Evolutionary conservation across 2,888 invertebrate genomes (phyloP).

Genomic region (Leptopterna dolabrata): DNA sequence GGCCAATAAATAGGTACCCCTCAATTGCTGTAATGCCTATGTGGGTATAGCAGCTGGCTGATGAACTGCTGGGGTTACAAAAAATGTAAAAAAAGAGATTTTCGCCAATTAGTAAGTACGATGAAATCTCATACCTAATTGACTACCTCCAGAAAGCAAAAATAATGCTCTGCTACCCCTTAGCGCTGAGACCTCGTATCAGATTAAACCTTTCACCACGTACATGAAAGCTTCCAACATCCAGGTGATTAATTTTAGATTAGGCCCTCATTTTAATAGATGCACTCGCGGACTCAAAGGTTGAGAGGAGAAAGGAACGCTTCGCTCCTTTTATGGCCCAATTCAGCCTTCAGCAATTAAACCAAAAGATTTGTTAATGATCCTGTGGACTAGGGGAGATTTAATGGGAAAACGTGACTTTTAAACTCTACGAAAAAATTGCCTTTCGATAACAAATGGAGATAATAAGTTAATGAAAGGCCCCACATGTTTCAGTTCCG

Average conservation of each 20-base stretch:
- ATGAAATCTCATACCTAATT: too few relatives aligned
- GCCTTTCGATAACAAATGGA: neutral
- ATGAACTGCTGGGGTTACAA: too few relatives aligned
- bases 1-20: too few relatives aligned
- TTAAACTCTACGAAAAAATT: neutral
- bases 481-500: neutral
- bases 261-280: neutral
- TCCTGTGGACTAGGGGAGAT: neutral
- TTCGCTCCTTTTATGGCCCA: neutral
- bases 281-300: neutral
- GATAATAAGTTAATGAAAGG: neutral
- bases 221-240: neutral
- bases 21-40: too few relatives aligned
- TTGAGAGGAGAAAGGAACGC: neutral
- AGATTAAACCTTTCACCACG: neutral
- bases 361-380: constrained; percentile 2
- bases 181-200: neutral
- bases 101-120: too few relatives aligned
- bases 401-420: constrained; percentile 23
- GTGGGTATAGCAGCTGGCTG: too few relatives aligned
- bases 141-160: too few relatives aligned
- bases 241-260: neutral
- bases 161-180: neutral
- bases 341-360: neutral
- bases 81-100: too few relatives aligned